Evolutionary conservation across 1,140 invertebrate species (phyloP), one percentile per base, ranked within the genome.

Genomic region (Pseudobourletiella spinata): DNA sequence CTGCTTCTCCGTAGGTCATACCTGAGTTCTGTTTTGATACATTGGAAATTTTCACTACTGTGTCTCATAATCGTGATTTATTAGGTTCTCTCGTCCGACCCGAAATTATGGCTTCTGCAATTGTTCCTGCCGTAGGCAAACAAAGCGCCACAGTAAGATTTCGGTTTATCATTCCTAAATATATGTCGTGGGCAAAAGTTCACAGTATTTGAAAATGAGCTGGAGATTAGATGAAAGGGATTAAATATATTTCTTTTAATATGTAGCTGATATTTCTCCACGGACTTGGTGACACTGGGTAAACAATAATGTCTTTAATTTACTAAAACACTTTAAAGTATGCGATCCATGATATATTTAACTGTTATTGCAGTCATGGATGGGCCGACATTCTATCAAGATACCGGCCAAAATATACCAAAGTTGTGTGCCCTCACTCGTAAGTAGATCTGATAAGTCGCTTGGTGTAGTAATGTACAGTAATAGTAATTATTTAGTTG

Each of bases 401-500:
- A 46, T 82, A 95, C 30, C 82, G 87, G 71, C 82, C 87, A 20
- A 80, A 90, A 20, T 84, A 92, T 74, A 83, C 94, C 68, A 95
- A 95, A 81, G 87, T 95, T 66, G 87, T 97, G 62, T 97, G 92
- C 77, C 94, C 94, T 16, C 95, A 92, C 68, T 93, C 94, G 77
- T 86, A 81, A 82, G 84, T 78, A 26, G n/a, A 6, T 50, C 6
- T 14, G 3, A 59, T 48, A 3, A 14, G 11, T 18, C 11, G 25
- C 20, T 43, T 50, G 6, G 14, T 57, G 11, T 46, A 44, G 8
- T 6, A 46, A 25, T 22, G 42, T 14, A 8, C 29, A 11, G 4
- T 6, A 56, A 29, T n/a, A 16, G 24, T 57, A 42, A 28, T 56
- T 60, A 62, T 55, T 65, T 54, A n/a, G n/a, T n/a, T n/a, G n/a